Conservation (phyloP, 2,113 vertebrate genomes). For the Oncorhynchus gorbuscha region DNA sequence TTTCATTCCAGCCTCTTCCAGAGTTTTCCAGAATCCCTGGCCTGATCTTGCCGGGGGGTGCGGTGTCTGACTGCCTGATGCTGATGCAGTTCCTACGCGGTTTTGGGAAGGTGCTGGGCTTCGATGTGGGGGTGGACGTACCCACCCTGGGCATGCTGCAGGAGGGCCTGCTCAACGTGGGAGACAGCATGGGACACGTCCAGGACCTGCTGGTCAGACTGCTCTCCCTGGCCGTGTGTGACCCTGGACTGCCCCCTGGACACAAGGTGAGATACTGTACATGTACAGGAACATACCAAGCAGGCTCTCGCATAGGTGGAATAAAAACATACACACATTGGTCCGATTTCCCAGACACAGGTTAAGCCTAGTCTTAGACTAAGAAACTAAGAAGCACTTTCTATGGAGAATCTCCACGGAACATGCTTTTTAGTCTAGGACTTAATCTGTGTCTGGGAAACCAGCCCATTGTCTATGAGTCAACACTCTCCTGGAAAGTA, state of each 20-base stretch:
- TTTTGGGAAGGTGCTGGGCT: conserved; percentile 94
- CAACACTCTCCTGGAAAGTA: no score
- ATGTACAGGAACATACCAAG: no score
- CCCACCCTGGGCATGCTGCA: conserved; percentile 91
- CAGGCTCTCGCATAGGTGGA: no score
- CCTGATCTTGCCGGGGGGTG: conserved; percentile 87
- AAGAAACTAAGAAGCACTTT: no score
- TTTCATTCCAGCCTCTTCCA: conserved; percentile 82
- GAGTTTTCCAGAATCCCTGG: conserved; percentile 91
- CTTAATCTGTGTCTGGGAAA: no score
- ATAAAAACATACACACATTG: no score
- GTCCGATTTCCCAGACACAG: no score
- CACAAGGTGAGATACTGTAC: conserved; percentile 81
- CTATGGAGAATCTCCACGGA: no score
- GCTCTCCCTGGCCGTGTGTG: conserved; percentile 91
- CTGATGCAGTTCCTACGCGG: conserved; percentile 95
- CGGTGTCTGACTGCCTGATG: conserved; percentile 95
- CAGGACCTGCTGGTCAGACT: conserved; percentile 95
- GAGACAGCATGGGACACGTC: conserved; percentile 94
- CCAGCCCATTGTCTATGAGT: no score
- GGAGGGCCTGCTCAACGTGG: conserved; percentile 93
- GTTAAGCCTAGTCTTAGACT: no score
- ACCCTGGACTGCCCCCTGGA: conserved; percentile 92
- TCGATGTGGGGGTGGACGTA: conserved; percentile 86
- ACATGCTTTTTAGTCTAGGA: no score